Percentiles rank a stretch among this genome's conserved stretches.
These are phyloP conservation scores for Arnoldichthys spilopterus DNA, from an alignment of 2,797 vertebrate genomes.

Conservation along the genomic window DNA sequence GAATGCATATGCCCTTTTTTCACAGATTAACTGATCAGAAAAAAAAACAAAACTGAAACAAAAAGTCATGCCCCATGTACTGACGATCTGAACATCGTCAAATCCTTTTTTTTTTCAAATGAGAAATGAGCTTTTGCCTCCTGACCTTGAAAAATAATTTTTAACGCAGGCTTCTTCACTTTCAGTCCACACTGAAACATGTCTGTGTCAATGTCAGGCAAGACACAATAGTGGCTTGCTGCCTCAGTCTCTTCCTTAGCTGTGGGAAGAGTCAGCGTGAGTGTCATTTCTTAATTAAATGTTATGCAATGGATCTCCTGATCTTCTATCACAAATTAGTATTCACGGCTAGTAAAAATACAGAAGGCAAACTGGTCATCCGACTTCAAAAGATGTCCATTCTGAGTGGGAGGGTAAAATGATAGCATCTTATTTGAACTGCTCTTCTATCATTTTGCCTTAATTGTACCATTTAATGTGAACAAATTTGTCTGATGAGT, in stretches of 20 bases:
- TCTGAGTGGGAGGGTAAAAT: slow-evolving; percentile 27
- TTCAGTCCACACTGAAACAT: slow-evolving; percentile 26
- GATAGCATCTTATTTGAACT: slow-evolving; percentile 15
- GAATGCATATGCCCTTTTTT: too few species aligned
- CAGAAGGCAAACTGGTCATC: slow-evolving; percentile 34
- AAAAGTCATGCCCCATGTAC: slow-evolving; percentile 13
- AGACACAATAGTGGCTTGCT: slow-evolving; percentile 40
- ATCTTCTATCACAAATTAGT: slow-evolving; percentile 24
- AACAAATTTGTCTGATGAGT: slow-evolving; percentile 22
- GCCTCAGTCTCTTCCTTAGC: slow-evolving; percentile 28
- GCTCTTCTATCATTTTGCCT: slow-evolving; percentile 7
- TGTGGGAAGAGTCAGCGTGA: slow-evolving; percentile 25
- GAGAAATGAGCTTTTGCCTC: slow-evolving; percentile 18
- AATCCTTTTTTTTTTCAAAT: too few species aligned
- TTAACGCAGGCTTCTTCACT: not conserved
- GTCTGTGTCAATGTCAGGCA: slow-evolving; percentile 27
- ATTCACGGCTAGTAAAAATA: not conserved
- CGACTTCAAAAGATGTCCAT: slow-evolving; percentile 23
- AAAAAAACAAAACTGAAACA: not conserved
- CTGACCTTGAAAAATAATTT: slow-evolving; percentile 31
- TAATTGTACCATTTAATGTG: slow-evolving; percentile 24
- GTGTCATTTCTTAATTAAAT: slow-evolving; percentile 54
- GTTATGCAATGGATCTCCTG: slow-evolving; percentile 50
- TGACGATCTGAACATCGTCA: slow-evolving; percentile 9
- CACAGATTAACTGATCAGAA: too few species aligned